Evolutionary conservation across 2,113 vertebrate species (phyloP).

Genomic region (Ophthalmotilapia sp.): DNA sequence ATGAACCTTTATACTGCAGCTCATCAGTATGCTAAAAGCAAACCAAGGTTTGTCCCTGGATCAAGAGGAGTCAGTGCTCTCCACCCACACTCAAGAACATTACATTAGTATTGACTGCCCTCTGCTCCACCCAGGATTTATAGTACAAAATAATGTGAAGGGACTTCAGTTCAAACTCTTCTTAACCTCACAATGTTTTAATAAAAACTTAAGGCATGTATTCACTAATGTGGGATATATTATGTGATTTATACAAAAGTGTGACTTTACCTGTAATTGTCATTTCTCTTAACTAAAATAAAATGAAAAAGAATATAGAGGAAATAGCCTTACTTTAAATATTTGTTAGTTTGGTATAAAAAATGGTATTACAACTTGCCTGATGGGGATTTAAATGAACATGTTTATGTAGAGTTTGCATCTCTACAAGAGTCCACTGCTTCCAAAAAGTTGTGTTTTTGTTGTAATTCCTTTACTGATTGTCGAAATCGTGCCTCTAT

Average conservation of each 20-base stretch:
- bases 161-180: not conserved
- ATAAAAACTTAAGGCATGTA: not conserved
- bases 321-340: not conserved
- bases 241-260: not conserved
- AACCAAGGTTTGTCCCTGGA: not conserved
- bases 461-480: not conserved
- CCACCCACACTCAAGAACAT: constrained; percentile 21
- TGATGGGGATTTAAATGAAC: not conserved
- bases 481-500: not conserved
- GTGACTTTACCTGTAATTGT: not conserved
- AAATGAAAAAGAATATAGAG: not conserved
- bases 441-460: not conserved
- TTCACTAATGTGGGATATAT: not conserved
- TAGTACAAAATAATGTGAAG: not conserved
- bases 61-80: not conserved
- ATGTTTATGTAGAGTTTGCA: not conserved
- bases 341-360: not conserved
- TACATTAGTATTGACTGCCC: constrained; percentile 48
- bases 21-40: constrained; percentile 41
- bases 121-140: not conserved
- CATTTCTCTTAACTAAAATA: not conserved
- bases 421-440: not conserved
- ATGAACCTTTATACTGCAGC: constrained; percentile 21
- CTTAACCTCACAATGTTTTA: not conserved
- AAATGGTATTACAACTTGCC: not conserved